phyloP scores from a whole-genome alignment of 2,797 vertebrate species.

The Cyprinodon diabolis region DNA sequence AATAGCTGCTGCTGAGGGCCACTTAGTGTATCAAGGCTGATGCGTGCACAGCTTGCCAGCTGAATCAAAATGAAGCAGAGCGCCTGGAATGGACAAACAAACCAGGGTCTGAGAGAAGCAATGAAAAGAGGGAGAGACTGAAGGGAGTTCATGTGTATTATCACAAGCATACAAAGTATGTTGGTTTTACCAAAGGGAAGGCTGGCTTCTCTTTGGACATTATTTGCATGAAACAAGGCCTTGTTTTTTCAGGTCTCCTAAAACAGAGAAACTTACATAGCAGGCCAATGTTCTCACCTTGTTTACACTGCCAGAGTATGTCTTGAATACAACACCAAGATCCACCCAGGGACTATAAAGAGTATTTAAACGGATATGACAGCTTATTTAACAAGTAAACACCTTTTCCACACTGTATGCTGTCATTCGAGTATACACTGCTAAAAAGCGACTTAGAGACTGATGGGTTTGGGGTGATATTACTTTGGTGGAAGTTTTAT shows the following conservation, averaged over 20 bases:
- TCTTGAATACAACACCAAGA: constrained; percentile 14
- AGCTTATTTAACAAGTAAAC: not conserved
- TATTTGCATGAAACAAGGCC: constrained; percentile 58
- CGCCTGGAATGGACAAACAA: constrained; percentile 63
- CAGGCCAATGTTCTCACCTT: constrained; percentile 29
- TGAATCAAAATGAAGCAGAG: constrained; percentile 71
- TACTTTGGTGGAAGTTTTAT: not conserved
- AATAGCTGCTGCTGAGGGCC: constrained; percentile 68
- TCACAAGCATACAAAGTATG: constrained; percentile 65
- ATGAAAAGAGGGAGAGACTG: constrained; percentile 38
- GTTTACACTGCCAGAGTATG: constrained; percentile 28
- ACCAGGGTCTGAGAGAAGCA: constrained; percentile 54
- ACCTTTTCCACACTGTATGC: not conserved
- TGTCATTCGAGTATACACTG: not conserved
- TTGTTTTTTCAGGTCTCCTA: constrained; percentile 49
- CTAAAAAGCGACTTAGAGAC: not conserved
- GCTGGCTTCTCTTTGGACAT: constrained; percentile 34
- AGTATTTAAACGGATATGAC: not conserved
- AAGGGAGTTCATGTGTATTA: constrained; percentile 39
- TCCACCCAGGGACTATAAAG: constrained; percentile 1
- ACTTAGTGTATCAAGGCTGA: constrained; percentile 74
- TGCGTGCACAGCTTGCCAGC: constrained; percentile 65
- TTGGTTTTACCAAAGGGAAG: constrained; percentile 53
- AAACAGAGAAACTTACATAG: constrained; percentile 44
- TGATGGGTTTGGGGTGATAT: not conserved